A percentile compares a stretch with the other conserved stretches of the same genome.
These are phyloP conservation scores for Tenthredo scrophulariae DNA, from an alignment of 2,888 invertebrate genomes.

Conservation along the genomic window DNA sequence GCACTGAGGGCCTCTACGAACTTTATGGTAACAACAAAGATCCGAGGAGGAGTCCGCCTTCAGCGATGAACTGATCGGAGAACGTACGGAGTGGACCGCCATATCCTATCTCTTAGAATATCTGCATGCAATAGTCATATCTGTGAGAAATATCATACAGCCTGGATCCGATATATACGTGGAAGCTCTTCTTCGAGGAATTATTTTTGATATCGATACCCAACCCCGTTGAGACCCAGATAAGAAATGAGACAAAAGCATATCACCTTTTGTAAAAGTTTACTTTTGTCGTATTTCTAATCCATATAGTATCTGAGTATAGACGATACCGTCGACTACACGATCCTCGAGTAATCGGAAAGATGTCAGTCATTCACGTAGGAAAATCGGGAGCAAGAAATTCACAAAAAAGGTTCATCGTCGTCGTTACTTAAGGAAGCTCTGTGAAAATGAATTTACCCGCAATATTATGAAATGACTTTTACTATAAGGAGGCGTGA, in stretches of 20 bases:
- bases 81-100: neutral
- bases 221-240: neutral
- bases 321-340: neutral
- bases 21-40: neutral
- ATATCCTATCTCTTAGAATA: neutral
- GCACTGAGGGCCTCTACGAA: neutral
- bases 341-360: neutral
- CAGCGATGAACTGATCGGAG: neutral
- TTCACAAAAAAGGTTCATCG: neutral
- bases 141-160: neutral
- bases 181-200: neutral
- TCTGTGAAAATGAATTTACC: too few relatives aligned
- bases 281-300: neutral
- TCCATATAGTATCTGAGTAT: neutral
- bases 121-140: neutral
- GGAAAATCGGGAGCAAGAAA: neutral
- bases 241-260: neutral
- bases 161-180: neutral
- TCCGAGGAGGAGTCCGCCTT: neutral
- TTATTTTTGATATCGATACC: neutral
- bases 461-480: too few relatives aligned
- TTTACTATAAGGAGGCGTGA: too few relatives aligned
- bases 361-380: neutral
- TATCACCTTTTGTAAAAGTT: neutral
- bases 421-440: neutral